Base-by-base conservation (phyloP, 2,797 vertebrate species). In the Leptoclinus maculatus region DNA sequence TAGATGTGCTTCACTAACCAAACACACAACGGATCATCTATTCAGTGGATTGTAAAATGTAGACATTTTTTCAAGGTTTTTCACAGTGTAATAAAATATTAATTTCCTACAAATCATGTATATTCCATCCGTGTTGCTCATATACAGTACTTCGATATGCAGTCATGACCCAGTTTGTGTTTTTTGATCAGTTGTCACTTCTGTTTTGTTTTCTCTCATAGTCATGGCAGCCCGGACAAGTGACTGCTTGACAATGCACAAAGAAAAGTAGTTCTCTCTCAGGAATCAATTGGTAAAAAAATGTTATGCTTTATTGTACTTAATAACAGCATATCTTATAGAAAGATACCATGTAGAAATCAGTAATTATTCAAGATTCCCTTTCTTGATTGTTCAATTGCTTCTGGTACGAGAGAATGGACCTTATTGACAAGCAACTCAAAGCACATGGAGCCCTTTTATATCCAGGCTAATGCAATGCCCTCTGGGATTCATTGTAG, bases 401-500 rank as follows among this genome's bases (percentile, higher is more conserved):
- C 4, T 38, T 60, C 25, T 41, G 3, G 17, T 19, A 21, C 10
- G 5, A 56, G 17, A 36, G 8, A 43, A 27, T 68, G 10, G 43
- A 41, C 14, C 14, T 56, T 8, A 54, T 43, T 73, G 17, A 23
- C 25, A 21, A 43, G 29, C 53, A 57, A 4, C 47, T 17, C n/a
- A 56, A 51, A 51, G n/a, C 66, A 47, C 29, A 49, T n/a, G 23
- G 38, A 47, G 7, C 11, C 17, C 60, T 13, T 65, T 66, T 56
- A 63, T 21, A 53, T 63, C 47, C 9, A 23, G 47, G n/a, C 13
- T 39, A 53, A 58, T 67, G 12, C 21, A 38, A 13, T 68, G 68
- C 64, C 32, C 54, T 67, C 23, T 56, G 58, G 76, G 66, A 56
- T 78, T 71, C 36, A 76, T 74, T 74, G 47, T 39, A 66, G 17